Evolutionary conservation across 2,888 invertebrate species (phyloP).

Genomic region (Phragmatobia fuliginosa): DNA sequence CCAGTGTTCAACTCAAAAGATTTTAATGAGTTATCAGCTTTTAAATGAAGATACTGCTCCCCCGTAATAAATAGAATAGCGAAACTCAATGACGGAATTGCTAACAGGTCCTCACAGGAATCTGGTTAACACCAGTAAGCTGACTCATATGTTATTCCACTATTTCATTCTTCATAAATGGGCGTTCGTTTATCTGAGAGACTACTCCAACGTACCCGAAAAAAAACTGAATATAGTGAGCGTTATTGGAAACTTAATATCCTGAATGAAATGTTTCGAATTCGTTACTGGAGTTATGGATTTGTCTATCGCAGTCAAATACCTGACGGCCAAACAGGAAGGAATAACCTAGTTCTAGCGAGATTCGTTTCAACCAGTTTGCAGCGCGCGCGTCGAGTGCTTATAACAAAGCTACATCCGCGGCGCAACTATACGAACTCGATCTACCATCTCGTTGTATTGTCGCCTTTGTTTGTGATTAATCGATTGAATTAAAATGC

Average conservation of each 20-base stretch:
- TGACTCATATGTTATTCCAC: background rate
- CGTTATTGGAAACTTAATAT: conserved; percentile 64
- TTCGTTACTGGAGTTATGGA: conserved; percentile 43
- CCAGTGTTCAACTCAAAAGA: background rate
- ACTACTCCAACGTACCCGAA: background rate
- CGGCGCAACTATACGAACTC: conserved; percentile 31
- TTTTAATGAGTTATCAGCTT: too few species aligned
- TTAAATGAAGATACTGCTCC: too few species aligned
- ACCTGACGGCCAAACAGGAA: conserved; percentile 58
- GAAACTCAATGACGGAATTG: too few species aligned
- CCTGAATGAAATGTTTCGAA: conserved; percentile 47
- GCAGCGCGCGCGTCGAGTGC: conserved; percentile 51
- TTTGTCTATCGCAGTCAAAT: conserved; percentile 56
- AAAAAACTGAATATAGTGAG: conserved; percentile 21
- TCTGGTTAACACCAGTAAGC: too few species aligned
- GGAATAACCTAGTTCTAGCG: conserved; percentile 60
- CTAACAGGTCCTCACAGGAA: too few species aligned
- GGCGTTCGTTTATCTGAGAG: background rate
- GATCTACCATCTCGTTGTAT: background rate
- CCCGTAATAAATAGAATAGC: too few species aligned
- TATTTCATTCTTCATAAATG: background rate
- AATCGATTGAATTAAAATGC: background rate
- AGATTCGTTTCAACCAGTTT: conserved; percentile 65
- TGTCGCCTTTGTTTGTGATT: conserved; percentile 6
- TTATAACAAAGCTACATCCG: conserved; percentile 46